Conservation (phyloP, 1,140 invertebrate species). For the Nasonia longicornis region DNA sequence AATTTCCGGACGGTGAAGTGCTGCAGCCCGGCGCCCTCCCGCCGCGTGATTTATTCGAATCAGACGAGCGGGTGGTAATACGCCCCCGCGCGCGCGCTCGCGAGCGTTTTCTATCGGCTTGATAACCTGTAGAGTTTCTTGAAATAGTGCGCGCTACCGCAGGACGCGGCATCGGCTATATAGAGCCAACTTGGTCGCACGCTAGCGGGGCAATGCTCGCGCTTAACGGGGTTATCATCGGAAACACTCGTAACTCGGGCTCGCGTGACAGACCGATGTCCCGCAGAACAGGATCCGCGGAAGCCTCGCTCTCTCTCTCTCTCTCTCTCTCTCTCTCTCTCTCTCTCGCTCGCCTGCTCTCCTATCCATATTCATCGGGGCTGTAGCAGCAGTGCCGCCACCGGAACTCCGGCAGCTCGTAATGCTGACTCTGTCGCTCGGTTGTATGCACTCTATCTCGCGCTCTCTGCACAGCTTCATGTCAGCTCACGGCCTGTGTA, state of each 20-base stretch:
- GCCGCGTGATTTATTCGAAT: not conserved
- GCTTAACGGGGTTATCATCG: constrained; percentile 61
- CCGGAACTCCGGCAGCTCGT: not conserved
- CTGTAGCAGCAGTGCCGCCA: not conserved
- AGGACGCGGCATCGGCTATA: not conserved
- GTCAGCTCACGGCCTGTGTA: not conserved
- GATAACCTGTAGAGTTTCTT: constrained; percentile 6
- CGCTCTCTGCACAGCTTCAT: not conserved
- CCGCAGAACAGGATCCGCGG: constrained; percentile 53
- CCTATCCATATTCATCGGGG: constrained; percentile 41
- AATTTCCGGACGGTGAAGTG: not conserved
- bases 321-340: not conserved
- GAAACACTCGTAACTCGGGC: constrained; percentile 57
- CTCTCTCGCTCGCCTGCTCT: not conserved
- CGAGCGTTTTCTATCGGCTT: not conserved
- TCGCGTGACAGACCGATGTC: constrained; percentile 59
- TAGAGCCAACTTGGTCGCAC: not conserved
- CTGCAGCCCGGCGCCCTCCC: not conserved
- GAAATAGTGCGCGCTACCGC: not conserved
- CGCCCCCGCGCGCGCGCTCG: not conserved
- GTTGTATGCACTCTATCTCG: not conserved
- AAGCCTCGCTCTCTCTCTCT: not conserved
- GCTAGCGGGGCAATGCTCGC: constrained; percentile 39
- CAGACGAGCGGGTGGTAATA: not conserved
- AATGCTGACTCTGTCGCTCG: not conserved